Percentiles rank a stretch among this genome's conserved stretches.
Conservation (phyloP, 2,888 invertebrate genomes). For the Agriopis marginaria region DNA sequence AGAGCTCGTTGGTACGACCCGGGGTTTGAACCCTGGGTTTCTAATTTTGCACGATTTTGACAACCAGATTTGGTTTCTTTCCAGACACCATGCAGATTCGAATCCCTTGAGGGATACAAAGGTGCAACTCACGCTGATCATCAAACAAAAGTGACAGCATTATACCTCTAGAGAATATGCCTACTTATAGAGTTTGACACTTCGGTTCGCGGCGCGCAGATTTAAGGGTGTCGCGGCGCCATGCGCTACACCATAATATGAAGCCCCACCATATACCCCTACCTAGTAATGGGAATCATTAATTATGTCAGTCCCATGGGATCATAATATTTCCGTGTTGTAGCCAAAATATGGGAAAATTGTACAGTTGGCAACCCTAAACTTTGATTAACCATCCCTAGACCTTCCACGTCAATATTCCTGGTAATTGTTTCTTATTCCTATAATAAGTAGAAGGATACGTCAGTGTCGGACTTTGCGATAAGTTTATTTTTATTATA, state of each 20-base stretch:
- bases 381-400: slow-evolving; percentile 46
- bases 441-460: slow-evolving; percentile 29
- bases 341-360: slow-evolving; percentile 6
- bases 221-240: too few relatives aligned
- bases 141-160: slow-evolving; percentile 25
- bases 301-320: slow-evolving; percentile 10
- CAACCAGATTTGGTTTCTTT: too few relatives aligned
- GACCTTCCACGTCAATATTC: slow-evolving; percentile 40
- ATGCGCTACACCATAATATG: too few relatives aligned
- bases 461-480: neutral
- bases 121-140: slow-evolving; percentile 18
- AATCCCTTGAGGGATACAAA: slow-evolving; percentile 9
- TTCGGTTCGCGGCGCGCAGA: too few relatives aligned
- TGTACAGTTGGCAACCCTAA: slow-evolving; percentile 19
- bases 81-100: too few relatives aligned
- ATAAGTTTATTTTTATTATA: slow-evolving; percentile 7
- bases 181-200: neutral
- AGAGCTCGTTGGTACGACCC: too few relatives aligned
- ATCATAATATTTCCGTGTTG: slow-evolving; percentile 9
- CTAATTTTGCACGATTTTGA: slow-evolving; percentile 1
- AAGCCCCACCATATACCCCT: too few relatives aligned
- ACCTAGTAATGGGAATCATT: too few relatives aligned
- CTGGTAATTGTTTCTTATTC: slow-evolving; percentile 45
- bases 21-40: too few relatives aligned
- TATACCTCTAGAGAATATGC: slow-evolving; percentile 4